A percentile compares a stretch with the other conserved stretches of the same genome.
phyloP scores from a whole-genome alignment of 2,797 vertebrate species.

The Argentina silus region DNA sequence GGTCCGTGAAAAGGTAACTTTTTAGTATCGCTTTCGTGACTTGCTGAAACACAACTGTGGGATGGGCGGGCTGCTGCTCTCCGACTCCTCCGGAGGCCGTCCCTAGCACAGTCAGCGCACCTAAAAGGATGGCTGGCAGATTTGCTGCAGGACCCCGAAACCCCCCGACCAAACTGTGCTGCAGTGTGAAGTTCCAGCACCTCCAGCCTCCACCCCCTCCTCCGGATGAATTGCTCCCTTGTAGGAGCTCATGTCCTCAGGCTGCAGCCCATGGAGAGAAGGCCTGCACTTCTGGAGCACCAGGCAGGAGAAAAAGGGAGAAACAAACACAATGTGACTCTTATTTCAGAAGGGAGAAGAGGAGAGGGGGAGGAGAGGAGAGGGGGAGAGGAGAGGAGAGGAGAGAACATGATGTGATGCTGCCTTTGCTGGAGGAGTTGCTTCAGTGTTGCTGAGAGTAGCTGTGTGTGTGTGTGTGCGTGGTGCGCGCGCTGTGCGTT shows the following conservation, averaged over 20 bases:
- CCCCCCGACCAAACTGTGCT: conserved; percentile 13
- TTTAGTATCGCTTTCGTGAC: too few species aligned
- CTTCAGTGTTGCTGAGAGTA: conserved; percentile 41
- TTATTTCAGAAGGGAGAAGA: conserved; percentile 46
- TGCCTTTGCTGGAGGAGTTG: conserved; percentile 22
- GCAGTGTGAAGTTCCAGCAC: conserved; percentile 43
- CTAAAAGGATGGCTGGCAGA: neutral
- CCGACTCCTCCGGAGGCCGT: neutral
- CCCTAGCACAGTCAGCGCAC: conserved; percentile 13
- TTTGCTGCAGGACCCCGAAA: conserved; percentile 7
- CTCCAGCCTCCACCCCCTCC: conserved; percentile 38
- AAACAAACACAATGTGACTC: conserved; percentile 56
- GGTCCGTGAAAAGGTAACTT: too few species aligned
- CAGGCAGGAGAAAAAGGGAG: conserved; percentile 28
- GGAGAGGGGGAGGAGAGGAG: neutral
- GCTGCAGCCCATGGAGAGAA: conserved; percentile 46
- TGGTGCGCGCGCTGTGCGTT: neutral
- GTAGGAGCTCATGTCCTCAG: conserved; percentile 57
- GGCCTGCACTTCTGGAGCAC: conserved; percentile 36
- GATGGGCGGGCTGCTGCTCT: neutral
- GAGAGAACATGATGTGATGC: conserved; percentile 46
- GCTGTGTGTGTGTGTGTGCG: neutral
- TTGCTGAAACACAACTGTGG: too few species aligned
- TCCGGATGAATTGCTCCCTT: conserved; percentile 60
- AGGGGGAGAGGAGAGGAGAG: conserved; percentile 22